phyloP scores from a whole-genome alignment of 2,888 invertebrate species.

The Synanthedon vespiformis region DNA sequence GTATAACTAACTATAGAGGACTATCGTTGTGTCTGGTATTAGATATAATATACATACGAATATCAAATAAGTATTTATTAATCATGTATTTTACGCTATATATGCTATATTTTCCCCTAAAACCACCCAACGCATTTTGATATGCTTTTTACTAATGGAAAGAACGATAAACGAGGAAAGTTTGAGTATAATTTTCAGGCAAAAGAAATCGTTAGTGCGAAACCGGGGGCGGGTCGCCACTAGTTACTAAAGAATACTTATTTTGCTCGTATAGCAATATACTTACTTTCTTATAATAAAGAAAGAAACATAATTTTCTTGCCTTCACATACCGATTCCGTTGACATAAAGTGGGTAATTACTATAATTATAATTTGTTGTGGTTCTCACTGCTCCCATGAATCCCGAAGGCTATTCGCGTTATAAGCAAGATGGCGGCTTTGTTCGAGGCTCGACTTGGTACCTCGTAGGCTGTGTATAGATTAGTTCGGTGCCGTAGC shows the following conservation, averaged over 20 bases:
- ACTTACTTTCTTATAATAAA: no score
- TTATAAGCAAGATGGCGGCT: conserved; percentile 56
- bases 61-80: no score
- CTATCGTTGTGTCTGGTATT: neutral
- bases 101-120: no score
- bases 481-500: conserved; percentile 27
- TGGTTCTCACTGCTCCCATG: conserved; percentile 7
- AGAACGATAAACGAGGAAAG: no score
- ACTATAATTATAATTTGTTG: conserved; percentile 11
- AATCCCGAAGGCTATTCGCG: conserved; percentile 21
- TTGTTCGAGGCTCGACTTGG: neutral
- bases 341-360: conserved; percentile 8
- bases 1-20: neutral
- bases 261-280: neutral
- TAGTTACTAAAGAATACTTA: neutral
- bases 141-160: no score
- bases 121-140: no score
- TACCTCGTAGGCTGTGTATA: conserved; percentile 4
- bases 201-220: no score
- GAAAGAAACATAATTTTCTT: neutral
- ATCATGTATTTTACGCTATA: no score
- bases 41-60: no score
- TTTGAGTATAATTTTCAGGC: no score
- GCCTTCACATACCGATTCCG: neutral
- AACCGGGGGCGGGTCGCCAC: no score